Conservation (phyloP, 2,113 vertebrate species). For the Brachionichthys hirsutus region DNA sequence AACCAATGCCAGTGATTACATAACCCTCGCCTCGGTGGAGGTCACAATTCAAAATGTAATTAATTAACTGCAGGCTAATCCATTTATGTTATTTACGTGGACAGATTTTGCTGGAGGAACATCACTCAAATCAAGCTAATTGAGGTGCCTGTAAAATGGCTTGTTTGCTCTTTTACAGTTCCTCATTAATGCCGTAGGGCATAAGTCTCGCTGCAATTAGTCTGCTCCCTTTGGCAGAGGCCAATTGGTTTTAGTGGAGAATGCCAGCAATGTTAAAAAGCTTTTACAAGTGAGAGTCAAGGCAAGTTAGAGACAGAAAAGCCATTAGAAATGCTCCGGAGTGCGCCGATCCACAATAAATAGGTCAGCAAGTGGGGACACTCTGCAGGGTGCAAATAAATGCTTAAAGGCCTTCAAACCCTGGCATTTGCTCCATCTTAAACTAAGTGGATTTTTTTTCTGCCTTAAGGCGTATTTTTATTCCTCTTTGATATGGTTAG, state of each 20-base stretch:
- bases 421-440: slow-evolving; percentile 11
- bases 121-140: slow-evolving; percentile 36
- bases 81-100: background rate
- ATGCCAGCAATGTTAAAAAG: slow-evolving; percentile 31
- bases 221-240: slow-evolving; percentile 44
- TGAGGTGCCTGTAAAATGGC: slow-evolving; percentile 35
- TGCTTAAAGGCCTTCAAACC: slow-evolving; percentile 17
- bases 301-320: slow-evolving; percentile 17
- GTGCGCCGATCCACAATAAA: background rate
- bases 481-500: slow-evolving; percentile 2
- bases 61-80: too few relatives aligned
- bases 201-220: slow-evolving; percentile 32
- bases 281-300: slow-evolving; percentile 4
- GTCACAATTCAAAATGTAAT: too few relatives aligned
- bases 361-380: background rate
- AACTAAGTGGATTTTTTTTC: slow-evolving; percentile 7
- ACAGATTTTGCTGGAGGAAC: slow-evolving; percentile 31
- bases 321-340: slow-evolving; percentile 4
- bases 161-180: slow-evolving; percentile 39
- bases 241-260: slow-evolving; percentile 35
- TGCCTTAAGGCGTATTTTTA: background rate
- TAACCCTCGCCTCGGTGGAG: too few relatives aligned
- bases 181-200: slow-evolving; percentile 40
- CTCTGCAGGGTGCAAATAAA: slow-evolving; percentile 10
- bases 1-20: too few relatives aligned